These are phyloP conservation scores for Nudaria mundana DNA, from an alignment of 2,888 invertebrate species.

Conservation along the genomic window DNA sequence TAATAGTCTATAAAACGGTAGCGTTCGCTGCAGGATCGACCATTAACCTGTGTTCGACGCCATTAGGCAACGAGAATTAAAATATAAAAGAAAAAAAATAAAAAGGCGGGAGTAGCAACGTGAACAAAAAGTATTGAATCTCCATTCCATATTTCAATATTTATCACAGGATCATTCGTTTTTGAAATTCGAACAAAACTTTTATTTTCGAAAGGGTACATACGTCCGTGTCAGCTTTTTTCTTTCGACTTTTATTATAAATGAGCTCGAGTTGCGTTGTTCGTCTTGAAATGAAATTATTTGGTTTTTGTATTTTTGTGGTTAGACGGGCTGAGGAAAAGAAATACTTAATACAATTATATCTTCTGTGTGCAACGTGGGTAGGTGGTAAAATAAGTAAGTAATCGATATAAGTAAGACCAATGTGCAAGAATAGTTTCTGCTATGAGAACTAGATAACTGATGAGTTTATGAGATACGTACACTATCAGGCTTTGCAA, in stretches of 20 bases:
- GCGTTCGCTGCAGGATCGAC: slow-evolving; percentile 51
- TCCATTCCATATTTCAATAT: slow-evolving; percentile 79
- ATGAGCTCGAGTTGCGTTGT: slow-evolving; percentile 55
- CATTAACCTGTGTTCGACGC: slow-evolving; percentile 61
- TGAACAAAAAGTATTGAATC: slow-evolving; percentile 65
- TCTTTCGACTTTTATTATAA: slow-evolving; percentile 65
- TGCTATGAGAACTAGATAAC: too few species aligned
- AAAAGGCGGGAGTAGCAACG: slow-evolving; percentile 29
- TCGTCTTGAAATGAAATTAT: slow-evolving; percentile 60
- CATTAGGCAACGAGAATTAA: slow-evolving; percentile 55
- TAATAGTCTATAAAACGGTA: slow-evolving; percentile 75
- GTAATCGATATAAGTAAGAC: too few species aligned
- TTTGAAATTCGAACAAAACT: slow-evolving; percentile 75
- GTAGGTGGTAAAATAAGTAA: too few species aligned
- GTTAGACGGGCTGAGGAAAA: slow-evolving; percentile 33
- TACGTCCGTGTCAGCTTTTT: slow-evolving; percentile 38
- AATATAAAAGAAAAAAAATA: slow-evolving; percentile 28
- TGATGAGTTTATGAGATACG: too few species aligned
- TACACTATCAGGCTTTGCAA: too few species aligned
- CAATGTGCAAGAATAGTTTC: too few species aligned
- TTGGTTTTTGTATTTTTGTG: slow-evolving; percentile 56
- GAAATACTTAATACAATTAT: too few species aligned
- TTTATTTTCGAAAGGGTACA: slow-evolving; percentile 50
- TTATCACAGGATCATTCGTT: slow-evolving; percentile 76
- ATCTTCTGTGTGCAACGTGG: too few species aligned